phyloP scores from a whole-genome alignment of 2,113 vertebrate genomes.

The Coryphaenoides rupestris region DNA sequence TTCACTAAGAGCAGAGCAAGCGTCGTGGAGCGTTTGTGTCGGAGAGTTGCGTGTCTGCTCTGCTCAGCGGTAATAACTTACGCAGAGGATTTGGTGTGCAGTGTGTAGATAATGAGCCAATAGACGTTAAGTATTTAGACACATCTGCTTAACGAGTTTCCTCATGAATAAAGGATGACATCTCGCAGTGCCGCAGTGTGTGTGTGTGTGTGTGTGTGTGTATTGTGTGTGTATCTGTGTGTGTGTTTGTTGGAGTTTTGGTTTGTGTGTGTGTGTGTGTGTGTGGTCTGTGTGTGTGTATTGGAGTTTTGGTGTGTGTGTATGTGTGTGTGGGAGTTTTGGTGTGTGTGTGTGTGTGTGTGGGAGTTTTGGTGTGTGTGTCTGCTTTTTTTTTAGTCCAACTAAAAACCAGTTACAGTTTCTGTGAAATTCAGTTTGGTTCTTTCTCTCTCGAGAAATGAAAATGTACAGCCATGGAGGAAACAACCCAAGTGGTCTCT shows the following conservation, averaged over 20 bases:
- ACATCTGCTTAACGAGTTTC: neutral
- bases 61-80: neutral
- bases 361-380: neutral
- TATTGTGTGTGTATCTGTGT: neutral
- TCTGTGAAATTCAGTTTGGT: too few relatives aligned
- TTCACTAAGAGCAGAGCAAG: neutral
- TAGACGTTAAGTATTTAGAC: neutral
- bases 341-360: neutral
- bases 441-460: too few relatives aligned
- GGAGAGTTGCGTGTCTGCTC: neutral
- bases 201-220: neutral
- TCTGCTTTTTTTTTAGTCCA: neutral
- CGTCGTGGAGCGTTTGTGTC: too few relatives aligned
- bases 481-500: too few relatives aligned
- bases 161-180: neutral
- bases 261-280: neutral
- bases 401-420: too few relatives aligned
- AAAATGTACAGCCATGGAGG: too few relatives aligned
- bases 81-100: too few relatives aligned
- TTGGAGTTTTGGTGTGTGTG: neutral
- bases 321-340: neutral
- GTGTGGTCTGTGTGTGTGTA: neutral
- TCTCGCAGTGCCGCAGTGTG: neutral
- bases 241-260: neutral
- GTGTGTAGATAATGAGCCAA: neutral